phyloP scores from a whole-genome alignment of 2,797 vertebrate genomes.

The Cetoscarus ocellatus region DNA sequence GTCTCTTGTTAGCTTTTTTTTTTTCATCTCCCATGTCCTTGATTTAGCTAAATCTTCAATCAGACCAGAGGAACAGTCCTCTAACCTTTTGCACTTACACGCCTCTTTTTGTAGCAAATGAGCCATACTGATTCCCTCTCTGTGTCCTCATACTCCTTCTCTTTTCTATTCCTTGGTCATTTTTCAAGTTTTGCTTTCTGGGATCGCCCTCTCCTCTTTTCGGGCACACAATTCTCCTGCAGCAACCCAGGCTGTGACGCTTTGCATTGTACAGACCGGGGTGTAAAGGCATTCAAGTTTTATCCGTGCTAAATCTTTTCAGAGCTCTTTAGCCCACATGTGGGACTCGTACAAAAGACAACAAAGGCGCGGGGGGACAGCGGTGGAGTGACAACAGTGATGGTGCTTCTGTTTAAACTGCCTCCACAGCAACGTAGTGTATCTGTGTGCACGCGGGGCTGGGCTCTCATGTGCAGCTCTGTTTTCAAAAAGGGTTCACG shows the following conservation, averaged over 20 bases:
- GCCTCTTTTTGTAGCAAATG: not conserved
- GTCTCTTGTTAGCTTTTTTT: not conserved
- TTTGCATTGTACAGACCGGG: conserved; percentile 62
- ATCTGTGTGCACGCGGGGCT: conserved; percentile 41
- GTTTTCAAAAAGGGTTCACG: conserved; percentile 29
- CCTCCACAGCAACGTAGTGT: conserved; percentile 43
- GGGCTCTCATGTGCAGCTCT: conserved; percentile 36
- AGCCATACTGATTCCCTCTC: not conserved
- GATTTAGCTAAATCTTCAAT: not conserved
- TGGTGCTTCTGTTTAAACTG: conserved; percentile 61
- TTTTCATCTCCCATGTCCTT: not conserved
- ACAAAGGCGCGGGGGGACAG: conserved; percentile 78
- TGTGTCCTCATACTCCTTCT: not conserved
- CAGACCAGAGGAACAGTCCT: not conserved
- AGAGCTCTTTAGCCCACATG: conserved; percentile 76
- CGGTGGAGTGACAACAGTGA: conserved; percentile 77
- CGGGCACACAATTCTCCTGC: conserved; percentile 41
- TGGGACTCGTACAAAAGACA: conserved; percentile 77
- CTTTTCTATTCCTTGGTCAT: conserved; percentile 1
- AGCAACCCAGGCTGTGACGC: conserved; percentile 45
- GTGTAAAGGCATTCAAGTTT: conserved; percentile 79
- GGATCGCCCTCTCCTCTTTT: conserved; percentile 26
- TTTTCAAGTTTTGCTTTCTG: conserved; percentile 50
- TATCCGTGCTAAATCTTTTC: conserved; percentile 80
- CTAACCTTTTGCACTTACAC: not conserved